Evolutionary conservation across 2,113 vertebrate species (phyloP).

Genomic region (Orthonyx spaldingii): DNA sequence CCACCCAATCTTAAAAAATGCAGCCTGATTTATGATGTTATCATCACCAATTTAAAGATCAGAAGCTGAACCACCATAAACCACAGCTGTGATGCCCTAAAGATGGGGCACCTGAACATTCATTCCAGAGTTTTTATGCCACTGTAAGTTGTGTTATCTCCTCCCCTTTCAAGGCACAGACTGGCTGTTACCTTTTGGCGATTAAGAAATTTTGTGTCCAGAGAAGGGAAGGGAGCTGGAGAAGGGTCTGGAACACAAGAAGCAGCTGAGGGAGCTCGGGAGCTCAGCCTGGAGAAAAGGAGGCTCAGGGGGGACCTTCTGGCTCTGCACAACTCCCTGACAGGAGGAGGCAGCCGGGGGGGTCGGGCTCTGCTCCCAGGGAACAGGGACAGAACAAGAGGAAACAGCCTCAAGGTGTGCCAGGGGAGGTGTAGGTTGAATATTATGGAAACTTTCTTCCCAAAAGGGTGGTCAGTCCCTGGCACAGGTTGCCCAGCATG

Average conservation of each 20-base stretch:
- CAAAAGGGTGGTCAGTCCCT: neutral
- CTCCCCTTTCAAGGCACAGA: neutral
- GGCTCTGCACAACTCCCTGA: neutral
- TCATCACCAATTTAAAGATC: neutral
- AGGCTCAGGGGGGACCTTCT: neutral
- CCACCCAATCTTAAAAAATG: neutral
- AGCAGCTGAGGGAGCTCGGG: neutral
- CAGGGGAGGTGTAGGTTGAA: neutral
- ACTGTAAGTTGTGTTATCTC: accelerated
- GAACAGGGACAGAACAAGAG: neutral
- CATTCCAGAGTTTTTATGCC: neutral
- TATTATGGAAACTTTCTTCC: neutral
- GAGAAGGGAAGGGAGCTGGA: neutral
- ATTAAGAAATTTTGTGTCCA: neutral
- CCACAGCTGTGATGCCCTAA: neutral
- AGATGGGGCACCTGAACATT: neutral
- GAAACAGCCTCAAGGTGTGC: neutral
- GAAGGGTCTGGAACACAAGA: neutral
- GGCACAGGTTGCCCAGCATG: neutral
- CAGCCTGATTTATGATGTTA: neutral
- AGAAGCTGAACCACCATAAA: neutral
- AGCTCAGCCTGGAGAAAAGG: neutral
- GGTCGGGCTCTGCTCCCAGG: accelerated
- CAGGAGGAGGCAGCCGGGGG: accelerated
- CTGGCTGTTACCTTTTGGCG: neutral